Conservation (phyloP, 2,888 invertebrate species). For the Brassicogethes aeneus region DNA sequence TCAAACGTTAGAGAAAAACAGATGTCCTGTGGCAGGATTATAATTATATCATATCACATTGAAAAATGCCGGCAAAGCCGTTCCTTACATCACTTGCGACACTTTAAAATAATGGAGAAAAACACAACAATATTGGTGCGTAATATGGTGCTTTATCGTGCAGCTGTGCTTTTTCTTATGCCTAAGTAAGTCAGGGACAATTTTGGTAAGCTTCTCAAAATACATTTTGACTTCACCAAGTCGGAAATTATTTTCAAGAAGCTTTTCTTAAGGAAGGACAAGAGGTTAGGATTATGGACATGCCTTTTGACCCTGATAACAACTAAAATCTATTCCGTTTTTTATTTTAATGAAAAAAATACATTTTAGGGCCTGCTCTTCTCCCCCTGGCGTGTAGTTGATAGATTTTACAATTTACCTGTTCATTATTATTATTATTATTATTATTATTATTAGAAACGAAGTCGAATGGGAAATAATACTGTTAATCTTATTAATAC, state of each 20-base stretch:
- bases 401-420: slow-evolving; percentile 2
- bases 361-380: slow-evolving; percentile 11
- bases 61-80: slow-evolving; percentile 24
- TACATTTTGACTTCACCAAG: not conserved
- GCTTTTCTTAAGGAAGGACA: slow-evolving; percentile 11
- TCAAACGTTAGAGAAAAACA: slow-evolving; percentile 23
- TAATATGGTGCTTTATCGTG: slow-evolving; percentile 20
- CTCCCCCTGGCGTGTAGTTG: not conserved
- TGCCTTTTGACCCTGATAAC: slow-evolving; percentile 34
- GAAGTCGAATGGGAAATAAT: no score
- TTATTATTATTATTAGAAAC: slow-evolving; percentile 1
- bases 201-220: slow-evolving; percentile 4
- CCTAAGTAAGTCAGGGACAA: slow-evolving; percentile 19
- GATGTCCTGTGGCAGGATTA: slow-evolving; percentile 29
- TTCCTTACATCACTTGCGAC: slow-evolving; percentile 19
- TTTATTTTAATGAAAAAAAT: slow-evolving; percentile 19
- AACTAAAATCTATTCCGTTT: slow-evolving; percentile 23
- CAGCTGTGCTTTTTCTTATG: slow-evolving; percentile 20
- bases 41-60: slow-evolving; percentile 31
- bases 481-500: slow-evolving; percentile 1
- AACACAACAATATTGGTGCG: slow-evolving; percentile 17
- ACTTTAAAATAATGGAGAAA: slow-evolving; percentile 7
- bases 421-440: not conserved
- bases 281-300: slow-evolving; percentile 13
- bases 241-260: slow-evolving; percentile 5